Base-by-base conservation (phyloP, 92 coral and sea anemone species). In the Montipora capitata region DNA sequence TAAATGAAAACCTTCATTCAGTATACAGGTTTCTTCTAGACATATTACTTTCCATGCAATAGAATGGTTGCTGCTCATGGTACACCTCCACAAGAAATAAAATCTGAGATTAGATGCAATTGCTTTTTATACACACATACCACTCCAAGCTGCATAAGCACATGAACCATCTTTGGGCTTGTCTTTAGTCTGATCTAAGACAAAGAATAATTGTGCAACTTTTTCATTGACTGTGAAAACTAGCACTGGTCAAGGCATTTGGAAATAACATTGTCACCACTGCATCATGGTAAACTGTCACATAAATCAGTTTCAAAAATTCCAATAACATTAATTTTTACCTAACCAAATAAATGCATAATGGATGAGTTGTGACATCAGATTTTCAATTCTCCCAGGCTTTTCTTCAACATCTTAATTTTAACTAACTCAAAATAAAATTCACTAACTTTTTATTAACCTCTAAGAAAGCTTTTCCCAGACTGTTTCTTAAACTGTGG, bases 121-220 rank as follows among this genome's bases (percentile, higher is more conserved):
- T 20, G 4, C 42, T 20, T 40, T 67, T 67, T 67, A 20, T 35
- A 67, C 11, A 67, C 72, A 35, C 72, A 67, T 18, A 67, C 72
- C 72, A 18, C 43, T 67, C 40, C 72, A 18, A 67, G 40, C 72
- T 67, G 72, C 72, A 67, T n/a, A 67, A 67, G 72, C 72, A 67
- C 40, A 67, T 67, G 15, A 27, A 17, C 43, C 72, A 67, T 67
- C 72, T 67, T 16, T 67, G 44, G 72, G 40, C 72, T 67, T 18
- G 72, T 67, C 12, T 67, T 0, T 67, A 20, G 72, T 67, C 42
- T 27, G 44, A 67, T 67, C 72, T 67, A 2, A 67, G 72, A 67
- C 42, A 67, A 67, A 11, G 72, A 18, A 67, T 18, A 67, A 67
- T 67, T 16, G 72, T 67, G 72, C 42, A 10, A 67, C 72, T 67